Conservation (phyloP, 2,113 vertebrate species). For the Petrocephalus microphthalmus region DNA sequence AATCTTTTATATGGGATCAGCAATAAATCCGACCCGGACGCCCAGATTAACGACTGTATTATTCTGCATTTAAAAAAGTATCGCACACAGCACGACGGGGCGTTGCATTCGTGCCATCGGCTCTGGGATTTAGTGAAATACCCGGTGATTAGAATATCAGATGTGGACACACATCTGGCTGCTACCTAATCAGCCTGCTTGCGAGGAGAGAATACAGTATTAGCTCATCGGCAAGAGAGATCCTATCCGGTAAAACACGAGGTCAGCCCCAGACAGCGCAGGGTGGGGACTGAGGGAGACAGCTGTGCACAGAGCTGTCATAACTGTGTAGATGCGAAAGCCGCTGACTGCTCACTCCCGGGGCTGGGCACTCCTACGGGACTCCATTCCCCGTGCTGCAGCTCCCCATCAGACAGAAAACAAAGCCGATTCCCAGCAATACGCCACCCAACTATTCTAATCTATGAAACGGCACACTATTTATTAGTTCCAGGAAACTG, state of each 20-base stretch:
- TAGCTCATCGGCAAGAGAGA: background rate
- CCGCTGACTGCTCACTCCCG: background rate
- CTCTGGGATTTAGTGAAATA: background rate
- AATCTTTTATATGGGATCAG: background rate
- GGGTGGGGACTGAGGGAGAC: background rate
- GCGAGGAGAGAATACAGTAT: background rate
- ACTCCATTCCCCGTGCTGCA: background rate
- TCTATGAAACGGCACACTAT: background rate
- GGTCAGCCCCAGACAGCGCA: background rate
- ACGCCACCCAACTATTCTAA: background rate
- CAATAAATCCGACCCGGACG: background rate
- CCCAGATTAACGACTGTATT: background rate
- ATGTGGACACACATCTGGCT: background rate
- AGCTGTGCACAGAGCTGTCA: background rate
- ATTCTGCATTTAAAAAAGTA: background rate
- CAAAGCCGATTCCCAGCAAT: background rate
- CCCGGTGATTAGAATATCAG: background rate
- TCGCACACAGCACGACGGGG: background rate
- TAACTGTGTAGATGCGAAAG: background rate
- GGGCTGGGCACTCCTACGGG: background rate
- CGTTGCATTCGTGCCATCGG: background rate
- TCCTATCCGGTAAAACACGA: background rate
- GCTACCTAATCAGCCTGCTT: background rate
- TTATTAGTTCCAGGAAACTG: background rate
- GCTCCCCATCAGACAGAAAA: background rate